These are phyloP conservation scores for Montipora capitata DNA, from an alignment of 92 coral and sea anemone genomes.

Conservation along the genomic window DNA sequence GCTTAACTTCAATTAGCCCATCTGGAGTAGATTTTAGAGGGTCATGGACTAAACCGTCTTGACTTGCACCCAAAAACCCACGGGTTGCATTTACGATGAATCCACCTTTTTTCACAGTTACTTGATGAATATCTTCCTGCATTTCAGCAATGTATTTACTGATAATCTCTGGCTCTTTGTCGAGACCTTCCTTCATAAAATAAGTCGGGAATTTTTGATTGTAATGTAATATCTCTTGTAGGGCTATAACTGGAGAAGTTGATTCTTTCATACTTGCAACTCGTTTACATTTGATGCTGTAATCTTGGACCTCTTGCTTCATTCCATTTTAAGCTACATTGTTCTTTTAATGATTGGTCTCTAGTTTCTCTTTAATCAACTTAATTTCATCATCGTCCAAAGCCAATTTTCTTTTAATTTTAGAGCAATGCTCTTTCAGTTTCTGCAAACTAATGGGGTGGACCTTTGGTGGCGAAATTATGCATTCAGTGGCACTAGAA, in stretches of 20 bases:
- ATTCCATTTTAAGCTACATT: conserved; percentile 50
- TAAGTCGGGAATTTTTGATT: neutral
- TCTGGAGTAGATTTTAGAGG: neutral
- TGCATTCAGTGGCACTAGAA: conserved; percentile 45
- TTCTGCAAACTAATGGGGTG: conserved; percentile 43
- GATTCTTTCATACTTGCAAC: conserved; percentile 43
- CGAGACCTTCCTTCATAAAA: neutral
- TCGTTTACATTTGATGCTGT: conserved; percentile 55
- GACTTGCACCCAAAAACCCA: conserved; percentile 35
- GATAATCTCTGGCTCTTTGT: conserved; percentile 44
- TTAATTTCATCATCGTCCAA: conserved; percentile 30
- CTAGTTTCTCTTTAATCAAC: conserved; percentile 12
- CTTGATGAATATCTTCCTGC: conserved; percentile 44
- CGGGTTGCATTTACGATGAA: conserved; percentile 34
- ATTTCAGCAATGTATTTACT: conserved; percentile 47
- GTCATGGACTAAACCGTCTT: conserved; percentile 9
- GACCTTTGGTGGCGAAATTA: conserved; percentile 62
- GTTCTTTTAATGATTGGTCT: conserved; percentile 32
- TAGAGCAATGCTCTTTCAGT: conserved; percentile 34
- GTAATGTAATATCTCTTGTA: conserved; percentile 47
- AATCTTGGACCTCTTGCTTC: conserved; percentile 50
- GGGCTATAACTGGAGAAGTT: conserved; percentile 49
- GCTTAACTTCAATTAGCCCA: conserved; percentile 17
- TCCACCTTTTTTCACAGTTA: conserved; percentile 35
- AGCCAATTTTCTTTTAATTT: conserved; percentile 42